Evolutionary conservation across 2,797 vertebrate genomes (phyloP).

Genomic region (Mus caroli): DNA sequence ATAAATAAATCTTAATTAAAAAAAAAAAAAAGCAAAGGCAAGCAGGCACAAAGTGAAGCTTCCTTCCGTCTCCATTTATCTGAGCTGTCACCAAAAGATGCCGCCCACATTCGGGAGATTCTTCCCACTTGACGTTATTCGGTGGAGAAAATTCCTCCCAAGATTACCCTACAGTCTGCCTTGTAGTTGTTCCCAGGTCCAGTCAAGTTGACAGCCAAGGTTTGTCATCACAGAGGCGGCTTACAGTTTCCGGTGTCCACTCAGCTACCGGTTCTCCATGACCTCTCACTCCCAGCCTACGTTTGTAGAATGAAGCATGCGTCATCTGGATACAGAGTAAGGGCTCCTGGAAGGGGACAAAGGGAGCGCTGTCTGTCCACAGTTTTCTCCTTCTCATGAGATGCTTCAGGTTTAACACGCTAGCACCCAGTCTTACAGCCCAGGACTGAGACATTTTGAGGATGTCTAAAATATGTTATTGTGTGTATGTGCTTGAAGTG

Average conservation of each 20-base stretch:
- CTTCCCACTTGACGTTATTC: not conserved
- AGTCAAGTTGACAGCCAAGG: not conserved
- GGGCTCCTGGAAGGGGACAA: too few species aligned
- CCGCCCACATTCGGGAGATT: not conserved
- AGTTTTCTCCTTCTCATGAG: not conserved
- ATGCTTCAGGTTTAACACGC: not conserved
- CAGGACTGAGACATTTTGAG: not conserved
- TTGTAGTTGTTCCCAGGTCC: not conserved
- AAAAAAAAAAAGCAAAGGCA: not conserved
- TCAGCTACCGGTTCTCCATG: not conserved
- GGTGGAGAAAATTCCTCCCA: not conserved
- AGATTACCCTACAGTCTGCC: not conserved
- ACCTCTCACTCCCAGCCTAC: not conserved
- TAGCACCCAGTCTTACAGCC: not conserved
- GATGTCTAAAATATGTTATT: not conserved
- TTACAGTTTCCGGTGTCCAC: not conserved
- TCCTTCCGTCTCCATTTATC: not conserved
- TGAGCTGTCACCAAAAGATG: not conserved
- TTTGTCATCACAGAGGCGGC: not conserved
- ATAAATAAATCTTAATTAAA: not conserved
- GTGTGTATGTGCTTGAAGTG: not conserved
- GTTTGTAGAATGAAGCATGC: not conserved
- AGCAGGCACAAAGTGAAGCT: not conserved
- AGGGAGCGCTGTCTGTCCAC: not conserved
- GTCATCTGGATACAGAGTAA: not conserved